Percentiles rank a stretch among this genome's conserved stretches.
These are phyloP conservation scores for Pyrocephalus nanus DNA, from an alignment of 2,797 vertebrate genomes.

Conservation along the genomic window DNA sequence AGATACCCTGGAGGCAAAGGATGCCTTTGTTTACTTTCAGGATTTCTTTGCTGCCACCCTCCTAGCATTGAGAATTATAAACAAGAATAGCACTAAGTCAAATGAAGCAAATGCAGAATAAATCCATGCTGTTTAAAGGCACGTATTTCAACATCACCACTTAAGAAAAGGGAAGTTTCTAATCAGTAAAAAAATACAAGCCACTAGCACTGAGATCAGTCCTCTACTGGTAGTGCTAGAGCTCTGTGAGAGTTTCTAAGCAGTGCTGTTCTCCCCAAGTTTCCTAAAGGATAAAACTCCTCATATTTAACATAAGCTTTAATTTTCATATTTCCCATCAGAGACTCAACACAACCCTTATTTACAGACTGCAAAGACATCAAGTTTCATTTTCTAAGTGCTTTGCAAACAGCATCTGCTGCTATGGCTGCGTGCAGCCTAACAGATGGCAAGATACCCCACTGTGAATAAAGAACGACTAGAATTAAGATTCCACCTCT, in stretches of 20 bases:
- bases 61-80: background rate
- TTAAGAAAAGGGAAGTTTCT: background rate
- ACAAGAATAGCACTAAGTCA: background rate
- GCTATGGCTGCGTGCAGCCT: background rate
- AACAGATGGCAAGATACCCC: background rate
- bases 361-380: background rate
- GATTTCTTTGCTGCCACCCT: constrained; percentile 2
- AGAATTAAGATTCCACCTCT: background rate
- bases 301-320: background rate
- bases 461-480: background rate
- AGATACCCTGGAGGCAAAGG: constrained; percentile 33
- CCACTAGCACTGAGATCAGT: background rate
- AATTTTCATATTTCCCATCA: background rate
- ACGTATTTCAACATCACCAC: background rate
- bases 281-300: background rate
- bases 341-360: background rate
- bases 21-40: background rate
- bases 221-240: background rate
- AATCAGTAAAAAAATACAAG: background rate
- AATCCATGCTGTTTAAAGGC: background rate
- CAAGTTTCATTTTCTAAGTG: background rate
- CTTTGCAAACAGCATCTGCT: background rate
- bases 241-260: background rate
- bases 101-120: background rate
- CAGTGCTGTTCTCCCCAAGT: background rate